A percentile compares a stretch with the other conserved stretches of the same genome.
Evolutionary conservation across 2,113 vertebrate species (phyloP).

Genomic region (Rostratula benghalensis): DNA sequence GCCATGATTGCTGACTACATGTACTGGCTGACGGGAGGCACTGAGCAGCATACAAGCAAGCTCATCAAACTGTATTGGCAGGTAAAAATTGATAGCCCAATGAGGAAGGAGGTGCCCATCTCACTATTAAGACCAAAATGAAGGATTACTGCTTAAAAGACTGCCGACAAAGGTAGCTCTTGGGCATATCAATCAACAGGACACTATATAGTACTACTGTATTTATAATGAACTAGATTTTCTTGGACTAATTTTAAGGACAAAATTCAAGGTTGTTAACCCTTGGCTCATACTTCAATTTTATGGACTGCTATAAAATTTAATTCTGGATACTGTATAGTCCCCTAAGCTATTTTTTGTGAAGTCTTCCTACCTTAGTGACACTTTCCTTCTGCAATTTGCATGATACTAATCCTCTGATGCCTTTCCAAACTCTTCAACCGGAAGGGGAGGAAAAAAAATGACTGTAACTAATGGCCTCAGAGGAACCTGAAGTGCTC

Average conservation of each 20-base stretch:
- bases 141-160: constrained; percentile 84
- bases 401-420: constrained; percentile 45
- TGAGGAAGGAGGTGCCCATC: constrained; percentile 53
- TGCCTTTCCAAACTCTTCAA: constrained; percentile 42
- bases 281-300: constrained; percentile 71
- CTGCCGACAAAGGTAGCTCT: constrained; percentile 78
- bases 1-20: constrained; percentile 84
- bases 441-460: constrained; percentile 27
- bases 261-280: constrained; percentile 75
- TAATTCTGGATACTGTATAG: constrained; percentile 47
- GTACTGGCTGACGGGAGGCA: constrained; percentile 79
- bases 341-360: constrained; percentile 63
- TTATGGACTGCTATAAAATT: constrained; percentile 71
- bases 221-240: constrained; percentile 78
- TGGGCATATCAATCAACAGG: constrained; percentile 80
- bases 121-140: constrained; percentile 77
- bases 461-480: constrained; percentile 25
- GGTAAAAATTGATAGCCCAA: constrained; percentile 79
- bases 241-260: constrained; percentile 72
- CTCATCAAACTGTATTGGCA: constrained; percentile 90
- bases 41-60: constrained; percentile 74
- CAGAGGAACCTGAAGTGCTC: constrained; percentile 19
- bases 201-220: constrained; percentile 46
- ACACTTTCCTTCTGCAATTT: constrained; percentile 27
- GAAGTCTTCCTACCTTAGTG: constrained; percentile 9